phyloP scores from a whole-genome alignment of 2,797 vertebrate genomes.

The Trachops cirrhosus region DNA sequence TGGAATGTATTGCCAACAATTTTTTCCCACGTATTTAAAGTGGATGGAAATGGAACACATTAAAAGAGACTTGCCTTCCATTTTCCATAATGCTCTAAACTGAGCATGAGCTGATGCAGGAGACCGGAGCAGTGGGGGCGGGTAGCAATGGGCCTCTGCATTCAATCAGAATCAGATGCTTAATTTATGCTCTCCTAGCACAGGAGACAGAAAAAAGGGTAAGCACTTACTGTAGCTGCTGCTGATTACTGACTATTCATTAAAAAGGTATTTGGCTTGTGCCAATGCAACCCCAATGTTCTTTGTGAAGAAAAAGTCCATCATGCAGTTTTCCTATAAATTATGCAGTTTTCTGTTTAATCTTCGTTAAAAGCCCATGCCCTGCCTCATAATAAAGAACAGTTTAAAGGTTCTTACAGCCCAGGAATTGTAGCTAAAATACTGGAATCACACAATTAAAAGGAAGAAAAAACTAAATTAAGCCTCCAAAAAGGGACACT shows the following conservation, averaged over 20 bases:
- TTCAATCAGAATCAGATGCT: conserved; percentile 64
- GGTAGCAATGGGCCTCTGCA: not conserved
- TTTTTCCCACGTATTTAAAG: conserved; percentile 8
- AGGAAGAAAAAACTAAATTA: conserved; percentile 63
- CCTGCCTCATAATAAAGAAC: conserved; percentile 56
- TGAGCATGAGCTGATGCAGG: not conserved
- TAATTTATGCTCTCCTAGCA: conserved; percentile 42
- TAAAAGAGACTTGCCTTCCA: not conserved
- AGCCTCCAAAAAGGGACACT: conserved; percentile 53
- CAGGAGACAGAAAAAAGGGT: conserved; percentile 46
- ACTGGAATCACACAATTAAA: conserved; percentile 63
- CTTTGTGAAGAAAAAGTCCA: conserved; percentile 56
- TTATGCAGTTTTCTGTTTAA: conserved; percentile 57
- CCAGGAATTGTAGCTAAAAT: conserved; percentile 61
- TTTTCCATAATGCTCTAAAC: not conserved
- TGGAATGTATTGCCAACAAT: not conserved
- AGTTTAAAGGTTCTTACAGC: conserved; percentile 34
- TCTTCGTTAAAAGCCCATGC: conserved; percentile 55
- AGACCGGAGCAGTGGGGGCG: not conserved
- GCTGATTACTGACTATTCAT: conserved; percentile 35
- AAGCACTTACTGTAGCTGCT: conserved; percentile 51
- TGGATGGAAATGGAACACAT: conserved; percentile 2
- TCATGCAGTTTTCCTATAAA: conserved; percentile 63
- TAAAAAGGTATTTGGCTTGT: conserved; percentile 53
- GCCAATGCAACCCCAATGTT: conserved; percentile 56